A percentile compares a stretch with the other conserved stretches of the same genome.
These are phyloP conservation scores for Irena cyanogastra DNA, from an alignment of 2,113 vertebrate species.

Conservation along the genomic window DNA sequence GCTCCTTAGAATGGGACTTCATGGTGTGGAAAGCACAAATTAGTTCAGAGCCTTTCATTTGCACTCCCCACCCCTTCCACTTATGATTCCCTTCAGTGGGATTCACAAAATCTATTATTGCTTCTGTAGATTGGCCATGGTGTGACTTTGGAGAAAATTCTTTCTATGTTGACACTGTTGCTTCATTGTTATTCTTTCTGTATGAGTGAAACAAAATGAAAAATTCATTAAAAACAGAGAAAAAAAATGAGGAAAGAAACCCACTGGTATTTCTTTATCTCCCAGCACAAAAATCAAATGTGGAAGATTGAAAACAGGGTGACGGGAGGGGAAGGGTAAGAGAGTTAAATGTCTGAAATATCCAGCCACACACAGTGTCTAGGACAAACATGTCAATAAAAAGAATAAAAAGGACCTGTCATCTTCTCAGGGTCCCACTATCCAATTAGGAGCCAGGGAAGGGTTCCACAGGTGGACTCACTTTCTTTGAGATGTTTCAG, in stretches of 20 bases:
- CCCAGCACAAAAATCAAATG: background rate
- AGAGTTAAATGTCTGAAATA: background rate
- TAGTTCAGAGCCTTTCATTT: background rate
- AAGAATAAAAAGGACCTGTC: background rate
- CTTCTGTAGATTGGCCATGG: background rate
- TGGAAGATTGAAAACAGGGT: background rate
- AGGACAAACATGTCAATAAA: background rate
- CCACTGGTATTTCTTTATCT: background rate
- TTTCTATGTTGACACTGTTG: conserved; percentile 23
- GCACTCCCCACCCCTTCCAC: background rate
- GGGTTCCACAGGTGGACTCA: background rate
- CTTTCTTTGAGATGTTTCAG: background rate
- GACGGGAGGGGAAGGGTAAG: background rate
- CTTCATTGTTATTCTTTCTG: conserved; percentile 57
- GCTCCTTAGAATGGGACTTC: background rate
- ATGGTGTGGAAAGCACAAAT: background rate
- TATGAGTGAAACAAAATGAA: conserved; percentile 34
- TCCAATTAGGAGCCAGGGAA: background rate
- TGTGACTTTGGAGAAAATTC: conserved; percentile 34
- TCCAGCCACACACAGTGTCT: background rate
- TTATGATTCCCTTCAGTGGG: background rate
- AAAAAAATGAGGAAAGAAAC: background rate
- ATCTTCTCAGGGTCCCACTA: background rate
- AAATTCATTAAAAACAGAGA: conserved; percentile 50
- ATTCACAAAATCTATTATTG: conserved; percentile 8